Evolutionary conservation across 2,113 vertebrate genomes (phyloP).

Genomic region (Sisor rabdophorus): DNA sequence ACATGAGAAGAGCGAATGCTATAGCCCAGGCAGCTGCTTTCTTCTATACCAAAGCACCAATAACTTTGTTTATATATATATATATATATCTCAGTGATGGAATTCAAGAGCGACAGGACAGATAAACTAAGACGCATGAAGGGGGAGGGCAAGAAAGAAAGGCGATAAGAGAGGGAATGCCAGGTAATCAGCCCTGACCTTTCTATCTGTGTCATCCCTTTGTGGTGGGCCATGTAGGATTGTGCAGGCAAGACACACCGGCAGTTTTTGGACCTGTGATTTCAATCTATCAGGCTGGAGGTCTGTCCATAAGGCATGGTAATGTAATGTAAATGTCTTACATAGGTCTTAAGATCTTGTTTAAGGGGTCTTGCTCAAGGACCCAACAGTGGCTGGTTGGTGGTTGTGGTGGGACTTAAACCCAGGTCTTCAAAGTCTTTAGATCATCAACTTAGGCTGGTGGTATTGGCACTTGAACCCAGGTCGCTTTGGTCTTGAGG

Average conservation of each 20-base stretch:
- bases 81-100: conserved; percentile 9
- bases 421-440: no score
- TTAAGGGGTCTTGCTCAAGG: no score
- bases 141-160: conserved; percentile 1
- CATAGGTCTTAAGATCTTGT: no score
- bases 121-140: conserved; percentile 24
- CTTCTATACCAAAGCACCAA: conserved; percentile 50
- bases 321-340: no score
- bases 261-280: conserved; percentile 45
- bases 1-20: conserved; percentile 46
- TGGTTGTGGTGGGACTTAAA: no score
- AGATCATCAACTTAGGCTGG: no score
- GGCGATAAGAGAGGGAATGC: conserved; percentile 45
- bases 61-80: conserved; percentile 49
- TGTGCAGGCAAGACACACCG: conserved; percentile 49
- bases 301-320: conserved; percentile 29
- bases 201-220: conserved; percentile 49
- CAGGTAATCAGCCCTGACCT: conserved; percentile 64
- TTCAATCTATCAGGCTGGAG: conserved; percentile 47
- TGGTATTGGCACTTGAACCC: no score
- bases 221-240: conserved; percentile 57
- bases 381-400: no score
- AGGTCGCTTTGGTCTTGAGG: no score
- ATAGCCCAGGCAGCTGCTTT: conserved; percentile 19
- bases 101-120: conserved; percentile 37